phyloP scores from a whole-genome alignment of 1,140 invertebrate genomes.

The Brachionus asplanchnoidis region DNA sequence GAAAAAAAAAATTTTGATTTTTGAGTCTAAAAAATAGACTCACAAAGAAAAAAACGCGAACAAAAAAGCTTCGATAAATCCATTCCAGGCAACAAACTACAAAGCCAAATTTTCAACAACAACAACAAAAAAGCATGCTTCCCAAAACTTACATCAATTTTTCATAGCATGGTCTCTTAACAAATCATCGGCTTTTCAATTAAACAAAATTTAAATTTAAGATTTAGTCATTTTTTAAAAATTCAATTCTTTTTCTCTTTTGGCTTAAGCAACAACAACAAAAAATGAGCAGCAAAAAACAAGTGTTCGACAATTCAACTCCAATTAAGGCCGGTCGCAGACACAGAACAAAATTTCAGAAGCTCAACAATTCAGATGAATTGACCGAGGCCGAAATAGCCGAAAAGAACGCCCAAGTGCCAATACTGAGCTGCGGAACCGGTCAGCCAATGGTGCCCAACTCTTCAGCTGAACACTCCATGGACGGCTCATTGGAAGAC shows the following conservation, averaged over 20 bases:
- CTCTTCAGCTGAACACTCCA: not conserved
- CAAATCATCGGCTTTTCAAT: not conserved
- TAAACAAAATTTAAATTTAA: not conserved
- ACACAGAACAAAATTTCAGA: not conserved
- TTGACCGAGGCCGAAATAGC: not conserved
- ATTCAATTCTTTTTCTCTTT: not conserved
- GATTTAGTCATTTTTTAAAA: not conserved
- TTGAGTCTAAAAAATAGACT: too few relatives aligned
- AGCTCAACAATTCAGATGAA: not conserved
- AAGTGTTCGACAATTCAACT: slow-evolving; percentile 7
- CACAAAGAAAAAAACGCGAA: too few relatives aligned
- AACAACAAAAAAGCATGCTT: not conserved
- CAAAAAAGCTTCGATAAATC: too few relatives aligned
- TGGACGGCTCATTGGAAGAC: not conserved
- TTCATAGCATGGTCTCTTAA: not conserved
- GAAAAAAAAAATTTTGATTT: too few relatives aligned
- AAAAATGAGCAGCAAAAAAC: slow-evolving; percentile 28
- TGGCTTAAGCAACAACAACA: not conserved
- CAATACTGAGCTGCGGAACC: not conserved
- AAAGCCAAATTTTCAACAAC: too few relatives aligned
- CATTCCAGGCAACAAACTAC: too few relatives aligned
- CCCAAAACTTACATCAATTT: not conserved
- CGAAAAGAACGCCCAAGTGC: slow-evolving; percentile 5
- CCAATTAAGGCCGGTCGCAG: not conserved
- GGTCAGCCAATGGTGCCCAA: not conserved